These are phyloP conservation scores for Caenorhabditis elegans DNA, from an alignment of 1,140 invertebrate genomes.

Conservation along the genomic window WBcel235 BX284604.4:7047501-7048000, in stretches of 20 bases:
- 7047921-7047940: neutral
- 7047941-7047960: conserved; percentile 1
- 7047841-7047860: neutral
- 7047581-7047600: no score
- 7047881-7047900: no score
- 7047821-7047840: neutral
- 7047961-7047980: neutral
- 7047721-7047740: neutral
- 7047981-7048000: neutral
- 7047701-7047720: no score
- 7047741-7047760: neutral
- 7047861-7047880: neutral
- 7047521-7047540: no score
- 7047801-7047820: neutral
- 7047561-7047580: no score
- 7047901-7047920: conserved; percentile 11
- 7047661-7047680: no score
- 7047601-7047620: no score
- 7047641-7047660: no score
- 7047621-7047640: no score
- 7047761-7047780: neutral
- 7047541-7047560: no score
- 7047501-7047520: no score
- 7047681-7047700: no score
- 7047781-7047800: neutral